Percentiles rank a stretch among this genome's conserved stretches.
Conservation (phyloP, 2,113 vertebrate genomes). For the Protomyctophum bolini region DNA sequence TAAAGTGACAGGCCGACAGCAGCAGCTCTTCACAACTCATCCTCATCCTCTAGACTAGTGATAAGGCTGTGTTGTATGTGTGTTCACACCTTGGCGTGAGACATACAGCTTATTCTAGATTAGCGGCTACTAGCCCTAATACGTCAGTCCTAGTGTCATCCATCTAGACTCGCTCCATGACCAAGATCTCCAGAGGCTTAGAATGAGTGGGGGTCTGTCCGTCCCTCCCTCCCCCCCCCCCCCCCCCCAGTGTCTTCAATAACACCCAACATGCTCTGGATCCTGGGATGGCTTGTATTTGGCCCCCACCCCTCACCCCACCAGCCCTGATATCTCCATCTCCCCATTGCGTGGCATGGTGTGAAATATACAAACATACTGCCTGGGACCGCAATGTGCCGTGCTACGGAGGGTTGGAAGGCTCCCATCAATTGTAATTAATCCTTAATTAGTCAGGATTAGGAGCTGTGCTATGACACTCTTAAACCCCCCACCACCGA, state of each 20-base stretch:
- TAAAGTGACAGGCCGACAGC: neutral
- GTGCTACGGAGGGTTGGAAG: conserved; percentile 70
- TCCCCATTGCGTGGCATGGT: conserved; percentile 56
- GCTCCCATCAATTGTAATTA: conserved; percentile 84
- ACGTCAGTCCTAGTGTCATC: conserved; percentile 30
- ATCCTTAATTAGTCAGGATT: conserved; percentile 85
- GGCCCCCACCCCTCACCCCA: neutral
- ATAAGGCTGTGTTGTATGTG: conserved; percentile 14
- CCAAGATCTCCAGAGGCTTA: conserved; percentile 17
- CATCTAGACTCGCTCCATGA: conserved; percentile 7
- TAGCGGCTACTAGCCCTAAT: conserved; percentile 34
- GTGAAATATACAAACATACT: conserved; percentile 67
- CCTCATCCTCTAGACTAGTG: neutral
- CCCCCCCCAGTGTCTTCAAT: neutral
- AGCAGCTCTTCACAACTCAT: neutral
- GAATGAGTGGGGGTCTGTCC: conserved; percentile 6
- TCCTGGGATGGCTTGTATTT: neutral
- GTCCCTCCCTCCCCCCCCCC: neutral
- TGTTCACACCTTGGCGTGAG: conserved; percentile 38
- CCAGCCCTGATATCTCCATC: conserved; percentile 59
- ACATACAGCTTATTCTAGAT: conserved; percentile 45
- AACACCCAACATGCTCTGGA: conserved; percentile 28
- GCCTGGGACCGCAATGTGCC: conserved; percentile 56
- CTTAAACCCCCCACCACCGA: conserved; percentile 61
- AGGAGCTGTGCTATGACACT: conserved; percentile 68